Conservation (phyloP, 2,113 vertebrate species). For the Trematocara nigrifrons region DNA sequence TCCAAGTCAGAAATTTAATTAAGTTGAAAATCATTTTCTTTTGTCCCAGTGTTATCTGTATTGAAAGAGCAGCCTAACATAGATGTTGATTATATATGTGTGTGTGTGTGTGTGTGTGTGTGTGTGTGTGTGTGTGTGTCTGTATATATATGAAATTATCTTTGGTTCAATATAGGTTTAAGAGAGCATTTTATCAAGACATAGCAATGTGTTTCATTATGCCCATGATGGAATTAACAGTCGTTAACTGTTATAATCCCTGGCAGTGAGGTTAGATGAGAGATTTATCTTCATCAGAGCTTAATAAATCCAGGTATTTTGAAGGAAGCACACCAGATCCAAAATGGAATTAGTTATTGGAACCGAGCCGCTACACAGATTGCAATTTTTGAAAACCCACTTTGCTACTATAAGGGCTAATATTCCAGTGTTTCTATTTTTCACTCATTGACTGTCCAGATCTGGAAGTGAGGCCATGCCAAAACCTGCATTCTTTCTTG, state of each 20-base stretch:
- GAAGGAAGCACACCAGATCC: not conserved
- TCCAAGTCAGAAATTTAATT: too few relatives aligned
- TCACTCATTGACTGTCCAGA: not conserved
- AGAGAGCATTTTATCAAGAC: not conserved
- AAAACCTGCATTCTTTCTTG: not conserved
- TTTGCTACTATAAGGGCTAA: not conserved
- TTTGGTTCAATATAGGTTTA: not conserved
- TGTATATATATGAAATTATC: not conserved
- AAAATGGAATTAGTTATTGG: not conserved
- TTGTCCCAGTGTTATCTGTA: too few relatives aligned
- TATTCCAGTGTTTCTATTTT: not conserved
- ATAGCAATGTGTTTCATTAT: not conserved
- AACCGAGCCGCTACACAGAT: not conserved
- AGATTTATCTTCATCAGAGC: not conserved
- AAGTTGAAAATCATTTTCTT: too few relatives aligned
- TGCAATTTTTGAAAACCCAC: not conserved
- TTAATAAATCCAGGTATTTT: not conserved
- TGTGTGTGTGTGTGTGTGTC: not conserved
- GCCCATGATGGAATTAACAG: not conserved
- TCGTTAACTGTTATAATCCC: not conserved
- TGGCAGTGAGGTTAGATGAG: not conserved
- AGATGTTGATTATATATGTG: too few relatives aligned
- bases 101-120: not conserved
- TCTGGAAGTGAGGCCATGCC: not conserved
- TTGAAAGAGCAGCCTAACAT: too few relatives aligned